phyloP scores from a whole-genome alignment of 2,888 invertebrate genomes.

The Drosophila limbata region DNA sequence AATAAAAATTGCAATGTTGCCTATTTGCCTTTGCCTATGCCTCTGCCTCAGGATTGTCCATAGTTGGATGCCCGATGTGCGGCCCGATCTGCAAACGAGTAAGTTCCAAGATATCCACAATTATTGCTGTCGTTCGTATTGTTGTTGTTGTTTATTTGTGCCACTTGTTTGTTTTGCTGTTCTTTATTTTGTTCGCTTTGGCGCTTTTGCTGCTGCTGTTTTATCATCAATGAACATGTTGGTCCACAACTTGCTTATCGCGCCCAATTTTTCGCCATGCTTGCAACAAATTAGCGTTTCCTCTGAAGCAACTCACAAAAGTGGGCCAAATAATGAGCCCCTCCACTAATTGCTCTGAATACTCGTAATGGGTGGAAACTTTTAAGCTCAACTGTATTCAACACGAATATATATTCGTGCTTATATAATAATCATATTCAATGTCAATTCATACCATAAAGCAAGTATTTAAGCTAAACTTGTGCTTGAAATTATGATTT shows the following conservation, averaged over 20 bases:
- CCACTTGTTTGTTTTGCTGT: conserved; percentile 55
- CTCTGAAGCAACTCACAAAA: conserved; percentile 56
- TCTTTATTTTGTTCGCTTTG: conserved; percentile 35
- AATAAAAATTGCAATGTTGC: conserved; percentile 21
- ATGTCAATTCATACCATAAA: conserved; percentile 11
- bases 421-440: conserved; percentile 7
- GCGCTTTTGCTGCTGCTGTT: conserved; percentile 44
- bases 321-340: conserved; percentile 38
- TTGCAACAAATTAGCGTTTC: conserved; percentile 72
- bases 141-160: conserved; percentile 51
- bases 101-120: conserved; percentile 59
- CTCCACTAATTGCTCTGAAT: conserved; percentile 27
- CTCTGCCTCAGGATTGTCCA: conserved; percentile 18
- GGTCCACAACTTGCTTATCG: conserved; percentile 52
- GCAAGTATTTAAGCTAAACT: neutral
- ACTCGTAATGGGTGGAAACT: conserved; percentile 10
- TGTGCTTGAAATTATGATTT: too few species aligned
- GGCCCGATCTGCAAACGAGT: conserved; percentile 83
- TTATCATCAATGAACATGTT: conserved; percentile 54
- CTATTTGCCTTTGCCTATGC: conserved; percentile 15
- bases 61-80: conserved; percentile 84
- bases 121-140: conserved; percentile 14
- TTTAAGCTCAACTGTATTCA: conserved; percentile 12
- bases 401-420: neutral
- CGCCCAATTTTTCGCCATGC: conserved; percentile 71